Conservation (phyloP, 2,888 invertebrate genomes). For the Caenorhabditis angaria region DNA sequence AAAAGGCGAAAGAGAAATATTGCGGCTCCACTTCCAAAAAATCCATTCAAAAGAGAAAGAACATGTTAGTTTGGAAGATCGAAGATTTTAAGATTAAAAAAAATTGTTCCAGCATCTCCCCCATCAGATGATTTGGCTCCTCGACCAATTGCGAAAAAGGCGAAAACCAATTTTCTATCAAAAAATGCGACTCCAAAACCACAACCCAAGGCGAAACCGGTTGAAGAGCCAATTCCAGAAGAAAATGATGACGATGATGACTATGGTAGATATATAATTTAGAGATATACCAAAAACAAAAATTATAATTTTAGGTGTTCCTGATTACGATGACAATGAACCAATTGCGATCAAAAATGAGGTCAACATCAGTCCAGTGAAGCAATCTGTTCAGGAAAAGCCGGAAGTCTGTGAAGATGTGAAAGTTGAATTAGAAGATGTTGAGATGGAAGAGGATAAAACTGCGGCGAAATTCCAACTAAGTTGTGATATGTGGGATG, state of each 20-base stretch:
- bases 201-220: background rate
- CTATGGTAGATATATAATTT: slow-evolving; percentile 9
- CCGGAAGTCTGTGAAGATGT: background rate
- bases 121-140: slow-evolving; percentile 16
- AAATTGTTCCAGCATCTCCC: background rate
- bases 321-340: slow-evolving; percentile 18
- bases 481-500: slow-evolving; percentile 3
- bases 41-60: slow-evolving; percentile 41
- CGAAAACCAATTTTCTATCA: background rate
- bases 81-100: background rate
- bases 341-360: slow-evolving; percentile 15
- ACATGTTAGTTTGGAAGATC: slow-evolving; percentile 10
- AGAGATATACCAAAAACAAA: background rate
- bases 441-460: slow-evolving; percentile 5
- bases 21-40: slow-evolving; percentile 3
- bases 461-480: background rate
- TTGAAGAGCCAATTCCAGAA: slow-evolving; percentile 6
- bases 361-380: background rate
- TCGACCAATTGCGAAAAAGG: slow-evolving; percentile 28
- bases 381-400: background rate
- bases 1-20: background rate
- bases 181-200: slow-evolving; percentile 5
- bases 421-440: slow-evolving; percentile 15
- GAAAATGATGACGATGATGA: slow-evolving; percentile 29
- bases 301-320: slow-evolving; percentile 15